Conservation (phyloP, 2,113 vertebrate genomes). For the Salvelinus alpinus region DNA sequence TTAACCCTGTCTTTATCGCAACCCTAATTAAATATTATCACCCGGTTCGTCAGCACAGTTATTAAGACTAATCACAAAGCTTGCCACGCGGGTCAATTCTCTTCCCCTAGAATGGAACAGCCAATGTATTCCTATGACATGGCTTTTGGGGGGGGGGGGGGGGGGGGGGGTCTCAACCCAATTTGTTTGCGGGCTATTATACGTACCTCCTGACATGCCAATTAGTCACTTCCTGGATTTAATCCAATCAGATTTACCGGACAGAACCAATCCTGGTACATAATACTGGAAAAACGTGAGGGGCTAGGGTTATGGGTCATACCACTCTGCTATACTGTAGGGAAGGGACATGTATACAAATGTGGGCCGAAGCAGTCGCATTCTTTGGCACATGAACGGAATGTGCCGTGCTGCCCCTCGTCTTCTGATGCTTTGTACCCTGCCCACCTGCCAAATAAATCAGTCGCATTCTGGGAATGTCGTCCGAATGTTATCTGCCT, state of each 20-base stretch:
- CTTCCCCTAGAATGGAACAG: slow-evolving; percentile 31
- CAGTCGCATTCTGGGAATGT: slow-evolving; percentile 50
- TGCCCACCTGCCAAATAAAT: slow-evolving; percentile 48
- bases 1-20: slow-evolving; percentile 45
- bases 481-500: slow-evolving; percentile 58
- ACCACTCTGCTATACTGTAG: background rate
- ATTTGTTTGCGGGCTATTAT: background rate
- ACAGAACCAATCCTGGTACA: background rate
- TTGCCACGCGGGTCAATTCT: slow-evolving; percentile 39
- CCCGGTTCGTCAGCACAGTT: slow-evolving; percentile 50
- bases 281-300: background rate
- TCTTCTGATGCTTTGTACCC: slow-evolving; percentile 47
- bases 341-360: background rate
- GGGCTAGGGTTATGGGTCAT: background rate
- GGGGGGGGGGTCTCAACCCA: background rate
- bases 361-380: slow-evolving; percentile 20
- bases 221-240: background rate
- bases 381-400: slow-evolving; percentile 65
- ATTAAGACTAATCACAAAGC: slow-evolving; percentile 54
- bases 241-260: background rate
- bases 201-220: slow-evolving; percentile 8
- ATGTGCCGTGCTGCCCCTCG: slow-evolving; percentile 40
- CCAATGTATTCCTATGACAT: slow-evolving; percentile 45
- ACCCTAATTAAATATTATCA: slow-evolving; percentile 57
- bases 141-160: background rate